phyloP scores from a whole-genome alignment of 2,113 vertebrate species.

The Python bivittatus region DNA sequence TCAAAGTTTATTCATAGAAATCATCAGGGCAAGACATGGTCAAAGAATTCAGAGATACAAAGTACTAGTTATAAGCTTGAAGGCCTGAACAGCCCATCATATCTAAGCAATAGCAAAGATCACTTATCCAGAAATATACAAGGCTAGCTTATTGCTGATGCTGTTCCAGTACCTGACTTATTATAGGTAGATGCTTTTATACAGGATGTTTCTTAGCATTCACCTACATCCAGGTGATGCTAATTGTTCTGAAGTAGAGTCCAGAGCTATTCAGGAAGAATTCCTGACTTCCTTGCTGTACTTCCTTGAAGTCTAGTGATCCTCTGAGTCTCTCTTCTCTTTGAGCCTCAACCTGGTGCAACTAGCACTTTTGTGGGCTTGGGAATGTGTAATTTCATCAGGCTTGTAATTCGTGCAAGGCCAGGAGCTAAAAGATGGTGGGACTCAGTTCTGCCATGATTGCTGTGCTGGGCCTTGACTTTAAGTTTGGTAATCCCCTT shows the following conservation, averaged over 20 bases:
- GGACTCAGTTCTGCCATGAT: background rate
- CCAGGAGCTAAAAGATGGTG: background rate
- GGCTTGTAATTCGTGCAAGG: background rate
- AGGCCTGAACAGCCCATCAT: background rate
- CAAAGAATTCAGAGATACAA: background rate
- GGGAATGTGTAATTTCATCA: background rate
- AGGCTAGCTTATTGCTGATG: background rate
- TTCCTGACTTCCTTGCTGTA: background rate
- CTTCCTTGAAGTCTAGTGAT: background rate
- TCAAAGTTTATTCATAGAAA: background rate
- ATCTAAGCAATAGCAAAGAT: background rate
- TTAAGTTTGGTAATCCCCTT: background rate
- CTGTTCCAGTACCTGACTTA: background rate
- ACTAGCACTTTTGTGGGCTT: background rate
- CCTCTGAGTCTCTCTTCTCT: background rate
- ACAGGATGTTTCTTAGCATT: background rate
- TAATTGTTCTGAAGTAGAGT: background rate
- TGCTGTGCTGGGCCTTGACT: background rate
- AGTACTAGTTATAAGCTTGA: background rate
- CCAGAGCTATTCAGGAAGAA: background rate
- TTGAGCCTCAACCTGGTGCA: background rate
- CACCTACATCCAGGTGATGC: background rate
- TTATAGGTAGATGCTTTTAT: background rate
- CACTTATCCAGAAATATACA: background rate
- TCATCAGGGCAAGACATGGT: background rate